These are phyloP conservation scores for Mormyrops boulengeri DNA, from an alignment of 2,797 vertebrate species.

Conservation along the genomic window DNA sequence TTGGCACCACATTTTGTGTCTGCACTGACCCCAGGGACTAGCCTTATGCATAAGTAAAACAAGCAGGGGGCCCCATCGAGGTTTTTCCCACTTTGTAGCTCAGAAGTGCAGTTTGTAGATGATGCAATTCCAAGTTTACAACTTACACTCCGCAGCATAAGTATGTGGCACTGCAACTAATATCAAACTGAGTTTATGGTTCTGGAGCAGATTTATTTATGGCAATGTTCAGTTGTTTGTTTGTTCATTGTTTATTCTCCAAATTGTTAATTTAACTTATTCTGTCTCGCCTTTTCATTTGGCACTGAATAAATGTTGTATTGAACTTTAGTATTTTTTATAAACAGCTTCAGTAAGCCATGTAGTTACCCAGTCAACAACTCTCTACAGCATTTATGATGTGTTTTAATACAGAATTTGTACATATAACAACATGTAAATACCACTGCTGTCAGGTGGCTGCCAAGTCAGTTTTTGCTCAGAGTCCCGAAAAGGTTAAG, in stretches of 20 bases:
- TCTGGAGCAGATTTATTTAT: neutral
- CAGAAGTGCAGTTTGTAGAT: neutral
- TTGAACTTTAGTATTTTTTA: neutral
- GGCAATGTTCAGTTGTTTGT: neutral
- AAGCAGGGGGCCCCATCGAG: neutral
- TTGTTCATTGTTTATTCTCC: neutral
- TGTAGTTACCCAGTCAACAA: neutral
- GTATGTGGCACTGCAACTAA: neutral
- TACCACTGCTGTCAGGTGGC: neutral
- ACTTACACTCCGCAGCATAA: neutral
- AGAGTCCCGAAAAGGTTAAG: neutral
- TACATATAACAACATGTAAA: neutral
- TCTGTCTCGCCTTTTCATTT: neutral
- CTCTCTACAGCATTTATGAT: neutral
- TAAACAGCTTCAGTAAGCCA: neutral
- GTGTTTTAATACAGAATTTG: neutral
- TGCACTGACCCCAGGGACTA: neutral
- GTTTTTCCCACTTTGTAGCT: neutral
- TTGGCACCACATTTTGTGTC: neutral
- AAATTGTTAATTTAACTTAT: neutral
- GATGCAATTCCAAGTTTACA: neutral
- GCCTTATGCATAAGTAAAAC: neutral
- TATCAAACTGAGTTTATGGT: neutral
- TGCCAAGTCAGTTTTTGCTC: neutral
- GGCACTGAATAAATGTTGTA: neutral